Conservation (phyloP, 1,140 invertebrate species). For the Cepaea nemoralis region DNA sequence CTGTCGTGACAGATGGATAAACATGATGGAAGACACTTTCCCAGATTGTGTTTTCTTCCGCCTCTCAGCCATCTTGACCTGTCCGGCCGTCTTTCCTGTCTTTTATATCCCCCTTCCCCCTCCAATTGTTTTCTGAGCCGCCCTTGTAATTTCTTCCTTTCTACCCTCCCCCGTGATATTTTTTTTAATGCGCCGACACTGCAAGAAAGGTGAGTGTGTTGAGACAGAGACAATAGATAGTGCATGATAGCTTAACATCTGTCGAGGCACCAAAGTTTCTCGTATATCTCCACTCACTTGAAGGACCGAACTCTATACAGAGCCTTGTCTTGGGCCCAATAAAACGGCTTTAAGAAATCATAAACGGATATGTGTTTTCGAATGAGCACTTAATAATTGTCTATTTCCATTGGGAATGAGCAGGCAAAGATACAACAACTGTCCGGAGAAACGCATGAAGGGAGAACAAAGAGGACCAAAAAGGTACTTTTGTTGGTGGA, state of each 20-base stretch:
- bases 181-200: neutral
- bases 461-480: too few species aligned
- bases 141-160: neutral
- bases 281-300: too few species aligned
- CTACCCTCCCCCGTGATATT: neutral
- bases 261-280: neutral
- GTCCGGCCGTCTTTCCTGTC: slow-evolving; percentile 7
- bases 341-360: too few species aligned
- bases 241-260: neutral
- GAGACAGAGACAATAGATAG: neutral
- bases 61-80: neutral
- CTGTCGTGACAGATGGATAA: slow-evolving; percentile 15
- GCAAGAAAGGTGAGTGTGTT: neutral
- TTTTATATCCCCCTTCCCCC: neutral
- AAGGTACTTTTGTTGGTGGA: too few species aligned
- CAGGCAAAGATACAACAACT: too few species aligned
- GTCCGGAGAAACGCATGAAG: too few species aligned
- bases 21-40: slow-evolving; percentile 14
- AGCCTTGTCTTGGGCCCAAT: too few species aligned
- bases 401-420: too few species aligned
- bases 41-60: slow-evolving; percentile 8
- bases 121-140: neutral
- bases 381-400: too few species aligned
- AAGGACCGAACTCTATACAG: too few species aligned
- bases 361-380: too few species aligned